Percentiles rank a stretch among this genome's conserved stretches.
phyloP scores from a whole-genome alignment of 2,113 vertebrate genomes.

The Amphiprion ocellaris region DNA sequence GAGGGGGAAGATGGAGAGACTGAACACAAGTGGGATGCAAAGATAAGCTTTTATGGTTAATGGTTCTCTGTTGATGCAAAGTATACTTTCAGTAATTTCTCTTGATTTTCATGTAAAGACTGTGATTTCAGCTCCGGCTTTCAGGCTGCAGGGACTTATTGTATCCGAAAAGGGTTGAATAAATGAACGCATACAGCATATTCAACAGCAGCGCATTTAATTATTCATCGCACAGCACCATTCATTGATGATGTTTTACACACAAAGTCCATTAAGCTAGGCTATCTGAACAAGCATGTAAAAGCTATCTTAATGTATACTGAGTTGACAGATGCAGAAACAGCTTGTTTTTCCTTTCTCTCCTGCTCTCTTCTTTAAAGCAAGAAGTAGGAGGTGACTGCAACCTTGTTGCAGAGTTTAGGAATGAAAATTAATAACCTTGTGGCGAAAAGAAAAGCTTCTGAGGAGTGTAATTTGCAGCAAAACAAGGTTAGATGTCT shows the following conservation, averaged over 20 bases:
- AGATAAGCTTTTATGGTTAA: not conserved
- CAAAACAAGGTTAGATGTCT: slow-evolving; percentile 54
- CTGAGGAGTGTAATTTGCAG: slow-evolving; percentile 30
- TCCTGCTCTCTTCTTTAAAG: not conserved
- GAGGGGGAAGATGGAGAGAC: not conserved
- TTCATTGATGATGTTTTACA: slow-evolving; percentile 73
- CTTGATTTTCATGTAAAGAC: slow-evolving; percentile 4
- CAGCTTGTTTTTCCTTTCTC: slow-evolving; percentile 25
- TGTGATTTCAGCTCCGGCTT: slow-evolving; percentile 30
- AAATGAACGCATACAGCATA: slow-evolving; percentile 20
- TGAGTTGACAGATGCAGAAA: slow-evolving; percentile 27
- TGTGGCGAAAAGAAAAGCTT: slow-evolving; percentile 16
- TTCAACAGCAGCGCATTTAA: slow-evolving; percentile 50
- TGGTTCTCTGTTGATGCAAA: not conserved
- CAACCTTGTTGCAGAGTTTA: slow-evolving; percentile 19
- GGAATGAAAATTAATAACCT: slow-evolving; percentile 36
- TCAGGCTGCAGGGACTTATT: not conserved
- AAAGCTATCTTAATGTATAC: slow-evolving; percentile 58
- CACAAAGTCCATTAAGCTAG: slow-evolving; percentile 73
- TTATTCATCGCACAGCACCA: slow-evolving; percentile 57
- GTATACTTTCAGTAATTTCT: not conserved
- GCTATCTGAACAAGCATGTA: slow-evolving; percentile 35
- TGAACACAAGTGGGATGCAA: not conserved
- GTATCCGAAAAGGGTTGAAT: slow-evolving; percentile 26
- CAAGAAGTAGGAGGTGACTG: not conserved